These are phyloP conservation scores for Muricea muricata DNA, from an alignment of 92 coral and sea anemone species.

Conservation along the genomic window DNA sequence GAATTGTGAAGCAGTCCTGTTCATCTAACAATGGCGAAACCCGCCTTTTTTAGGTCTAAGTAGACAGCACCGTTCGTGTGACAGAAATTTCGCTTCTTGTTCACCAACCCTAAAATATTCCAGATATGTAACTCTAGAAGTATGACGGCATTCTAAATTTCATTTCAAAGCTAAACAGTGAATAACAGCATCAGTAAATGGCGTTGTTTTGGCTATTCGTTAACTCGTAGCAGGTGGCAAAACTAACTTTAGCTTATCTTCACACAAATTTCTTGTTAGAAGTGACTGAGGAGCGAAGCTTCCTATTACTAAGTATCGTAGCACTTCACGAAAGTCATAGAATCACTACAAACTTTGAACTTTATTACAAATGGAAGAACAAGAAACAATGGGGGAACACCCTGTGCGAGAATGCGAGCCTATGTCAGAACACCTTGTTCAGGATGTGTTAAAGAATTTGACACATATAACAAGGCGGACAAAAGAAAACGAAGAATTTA, in stretches of 20 bases:
- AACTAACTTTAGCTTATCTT: not conserved
- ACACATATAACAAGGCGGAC: not conserved
- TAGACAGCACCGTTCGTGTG: too few relatives aligned
- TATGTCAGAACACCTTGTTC: not conserved
- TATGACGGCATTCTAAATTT: too few relatives aligned
- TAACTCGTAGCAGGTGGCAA: not conserved
- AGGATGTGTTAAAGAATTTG: not conserved
- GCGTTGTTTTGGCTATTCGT: not conserved
- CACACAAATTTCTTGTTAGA: not conserved
- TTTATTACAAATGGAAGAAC: not conserved
- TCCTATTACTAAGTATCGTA: too few relatives aligned
- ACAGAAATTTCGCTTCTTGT: too few relatives aligned
- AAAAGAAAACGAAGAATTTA: not conserved
- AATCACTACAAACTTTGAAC: too few relatives aligned
- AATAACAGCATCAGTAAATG: conserved; percentile 6
- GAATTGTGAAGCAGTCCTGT: too few relatives aligned
- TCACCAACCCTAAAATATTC: too few relatives aligned
- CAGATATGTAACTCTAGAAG: too few relatives aligned
- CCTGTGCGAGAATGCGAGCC: not conserved
- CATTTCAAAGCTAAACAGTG: too few relatives aligned
- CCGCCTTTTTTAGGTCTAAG: too few relatives aligned
- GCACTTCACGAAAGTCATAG: too few relatives aligned
- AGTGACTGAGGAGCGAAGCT: not conserved
- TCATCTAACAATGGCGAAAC: too few relatives aligned
- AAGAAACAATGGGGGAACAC: not conserved